phyloP scores from a whole-genome alignment of 2,888 invertebrate genomes.

The Lasioglossum malachurum region DNA sequence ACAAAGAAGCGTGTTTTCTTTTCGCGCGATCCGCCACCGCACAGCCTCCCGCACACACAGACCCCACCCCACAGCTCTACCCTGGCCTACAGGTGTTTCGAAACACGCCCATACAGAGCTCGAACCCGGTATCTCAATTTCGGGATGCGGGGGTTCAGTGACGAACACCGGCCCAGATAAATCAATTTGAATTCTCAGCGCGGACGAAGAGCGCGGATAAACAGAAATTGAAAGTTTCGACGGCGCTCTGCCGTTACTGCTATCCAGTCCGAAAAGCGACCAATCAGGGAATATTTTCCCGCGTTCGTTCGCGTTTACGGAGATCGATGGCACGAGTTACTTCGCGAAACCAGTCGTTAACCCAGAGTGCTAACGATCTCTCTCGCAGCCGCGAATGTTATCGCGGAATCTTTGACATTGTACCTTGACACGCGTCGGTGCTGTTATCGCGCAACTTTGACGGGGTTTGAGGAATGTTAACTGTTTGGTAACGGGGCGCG shows the following conservation, averaged over 20 bases:
- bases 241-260: neutral
- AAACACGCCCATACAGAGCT: neutral
- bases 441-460: neutral
- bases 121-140: neutral
- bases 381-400: neutral
- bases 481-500: neutral
- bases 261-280: neutral
- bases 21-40: neutral
- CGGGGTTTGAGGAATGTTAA: neutral
- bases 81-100: conserved; percentile 51
- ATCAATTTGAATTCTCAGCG: neutral
- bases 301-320: neutral
- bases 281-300: neutral
- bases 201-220: neutral
- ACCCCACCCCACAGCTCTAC: neutral
- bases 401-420: neutral
- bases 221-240: neutral
- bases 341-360: neutral
- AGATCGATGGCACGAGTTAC: neutral
- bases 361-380: neutral
- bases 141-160: neutral
- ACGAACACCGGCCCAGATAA: neutral
- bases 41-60: neutral
- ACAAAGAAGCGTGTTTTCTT: conserved; percentile 13
- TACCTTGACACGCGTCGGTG: neutral